Base-by-base conservation (phyloP, 2,888 invertebrate species). In the Eupithecia pulchellata region DNA sequence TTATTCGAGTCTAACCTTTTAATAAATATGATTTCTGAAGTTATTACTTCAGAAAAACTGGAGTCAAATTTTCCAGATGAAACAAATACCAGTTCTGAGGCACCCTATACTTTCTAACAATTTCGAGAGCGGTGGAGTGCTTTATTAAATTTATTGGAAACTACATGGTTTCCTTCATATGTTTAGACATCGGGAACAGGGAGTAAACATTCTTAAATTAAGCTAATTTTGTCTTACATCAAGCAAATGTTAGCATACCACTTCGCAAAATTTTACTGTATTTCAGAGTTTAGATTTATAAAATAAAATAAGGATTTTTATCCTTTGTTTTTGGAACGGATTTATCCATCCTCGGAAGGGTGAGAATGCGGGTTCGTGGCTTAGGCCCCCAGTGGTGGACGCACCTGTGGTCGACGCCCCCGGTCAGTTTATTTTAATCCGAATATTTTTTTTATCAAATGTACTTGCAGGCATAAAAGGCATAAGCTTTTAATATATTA, bases 101-200 rank as follows among this genome's bases (percentile, higher is more conserved):
- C 34, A 25, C 32, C 32, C 34, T 36, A 20, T 61, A 20, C 32
- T 36, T 25, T 34, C 14, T 32, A 34, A 11, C 61, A 61, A 61
- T 34, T 61, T 61, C 1, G 20, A 13, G 20, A 25, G 20, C 4
- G 34, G 61, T 3, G 36, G 25, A 61, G 61, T 61, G 61, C 34
- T 34, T 57, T 60, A 60, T 61, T 34, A 61, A 61, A 34, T 61
- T 61, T 34, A 61, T 34, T 34, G 32, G 25, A 63, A 63, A 42
- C 63, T 62, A 63, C 25, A 34, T 61, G 61, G 61, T 61, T 61
- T 3, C 6, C 17, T 34, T 20, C 6, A 60, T 34, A 25, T 32
- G 32, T 9, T 20, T 8, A 57, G 29, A 32, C 60, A 34, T 32
- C 13, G 11, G 5, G 11, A 36, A 34, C 20, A 32, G 17, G 30